Base-by-base conservation (phyloP, 1,140 invertebrate genomes). In the Halictus rubicundus region DNA sequence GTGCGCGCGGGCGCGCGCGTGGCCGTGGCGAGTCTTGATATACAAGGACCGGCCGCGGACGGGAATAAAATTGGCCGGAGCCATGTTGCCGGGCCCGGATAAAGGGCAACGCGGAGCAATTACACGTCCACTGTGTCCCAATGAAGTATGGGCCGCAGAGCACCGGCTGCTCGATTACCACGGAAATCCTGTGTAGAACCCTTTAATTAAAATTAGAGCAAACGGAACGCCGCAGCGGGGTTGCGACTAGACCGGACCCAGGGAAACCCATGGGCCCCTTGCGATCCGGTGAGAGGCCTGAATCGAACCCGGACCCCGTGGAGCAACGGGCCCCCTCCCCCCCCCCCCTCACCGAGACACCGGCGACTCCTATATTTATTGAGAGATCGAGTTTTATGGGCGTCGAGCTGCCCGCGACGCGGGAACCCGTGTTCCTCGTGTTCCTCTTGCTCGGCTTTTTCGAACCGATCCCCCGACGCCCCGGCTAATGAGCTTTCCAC, bases 141-240 rank as follows among this genome's bases (percentile, higher is more conserved):
- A 78, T 82, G 75, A 85, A 82, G 85, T 80, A 82, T 74, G 78
- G 46, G 59, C 60, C 39, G 42, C 68, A 9, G 12, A 16, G 54
- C 19, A 65, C 71, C 25, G 72, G 68, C 77, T 49, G 59, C 60
- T 82, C 79, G 84, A 89, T 86, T 88, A 89, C 75, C 82, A 80
- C 64, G 80, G 65, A 83, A 86, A 87, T 81, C 81, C 54, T 86
- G 80, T 88, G 82, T 86, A 87, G 86, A 82, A 79, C 82, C 63
- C 68, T 80, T 89, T 87, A 87, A 90, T 90, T 90, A 88, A 90
- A 90, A 90, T 90, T 90, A 88, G 89, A 89, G 84, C 89, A 87
- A 87, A 89, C 75, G 82, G 81, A 87, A 73, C 60, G 71, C 32
- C 88, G 54, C 86, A 90, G 88, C 89, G 71, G 89, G 88, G 79